Base-by-base conservation (phyloP, 2,888 invertebrate genomes). In the Noctuana brunneofusca region DNA sequence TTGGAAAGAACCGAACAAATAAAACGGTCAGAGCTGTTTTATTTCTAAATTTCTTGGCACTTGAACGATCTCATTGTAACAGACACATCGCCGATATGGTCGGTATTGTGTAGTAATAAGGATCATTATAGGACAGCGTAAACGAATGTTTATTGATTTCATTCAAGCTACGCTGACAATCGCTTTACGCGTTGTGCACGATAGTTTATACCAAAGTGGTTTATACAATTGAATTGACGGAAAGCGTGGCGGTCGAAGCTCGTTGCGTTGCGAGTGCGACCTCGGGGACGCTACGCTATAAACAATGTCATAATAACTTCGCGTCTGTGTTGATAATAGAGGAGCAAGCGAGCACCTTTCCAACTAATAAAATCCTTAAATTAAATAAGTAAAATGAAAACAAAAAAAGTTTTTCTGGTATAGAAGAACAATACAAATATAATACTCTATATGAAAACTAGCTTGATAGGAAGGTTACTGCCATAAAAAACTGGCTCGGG, bases 41-140 rank as follows among this genome's bases (percentile, higher is more conserved):
- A n/a, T n/a, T n/a, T n/a, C n/a, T n/a, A 46, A 46, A 53, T 53
- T 53, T 59, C 46, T 53, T 53, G 53, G 53, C 59, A 53, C 52
- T 53, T 35, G 41, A 58, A 53, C 52, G 38, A 53, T 5, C 32
- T 18, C 18, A 20, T 20, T 53, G 38, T 22, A 14, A 11, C 14
- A 30, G 38, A 35, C 4, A 27, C 35, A 18, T 38, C 16, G 27
- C 8, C 20, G 41, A 16, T 55, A 27, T 59, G 22, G 14, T 16
- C 41, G 6, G 32, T 59, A 54, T 35, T 14, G 14, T 41, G 6
- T 41, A 6, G 38, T 41, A 16, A 16, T 16, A 41, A 38, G 38
- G 38, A 16, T 38, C 41, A 43, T 60, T 48, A 43, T n/a, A n/a
- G n/a, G n/a, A n/a, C 46, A 4, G 54, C 27, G 14, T 30, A 55